Evolutionary conservation across 2,888 invertebrate species (phyloP).

Genomic region (Polia nebulosa): DNA sequence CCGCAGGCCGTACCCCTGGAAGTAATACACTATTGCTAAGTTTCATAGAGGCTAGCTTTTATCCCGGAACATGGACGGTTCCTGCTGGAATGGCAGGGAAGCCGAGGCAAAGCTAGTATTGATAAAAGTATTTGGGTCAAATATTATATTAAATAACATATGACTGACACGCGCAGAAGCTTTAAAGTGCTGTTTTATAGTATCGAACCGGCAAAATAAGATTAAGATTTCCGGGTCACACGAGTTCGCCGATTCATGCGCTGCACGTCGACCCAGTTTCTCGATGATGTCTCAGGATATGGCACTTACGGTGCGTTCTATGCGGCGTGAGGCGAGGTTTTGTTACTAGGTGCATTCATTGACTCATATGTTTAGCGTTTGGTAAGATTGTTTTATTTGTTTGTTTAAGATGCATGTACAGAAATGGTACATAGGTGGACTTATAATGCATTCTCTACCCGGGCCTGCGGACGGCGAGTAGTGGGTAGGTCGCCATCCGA

Average conservation of each 20-base stretch:
- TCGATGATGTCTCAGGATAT: conserved; percentile 43
- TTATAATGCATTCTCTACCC: no score
- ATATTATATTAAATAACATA: not conserved
- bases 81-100: not conserved
- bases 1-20: no score
- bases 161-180: conserved; percentile 11
- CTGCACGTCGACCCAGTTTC: conserved; percentile 62
- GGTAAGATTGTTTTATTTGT: not conserved
- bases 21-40: no score
- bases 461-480: no score
- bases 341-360: conserved; percentile 20
- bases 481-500: no score
- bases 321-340: not conserved
- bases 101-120: not conserved
- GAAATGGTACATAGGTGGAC: no score
- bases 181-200: conserved; percentile 46
- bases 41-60: not conserved
- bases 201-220: conserved; percentile 53
- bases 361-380: not conserved
- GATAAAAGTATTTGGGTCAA: conserved; percentile 1
- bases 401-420: no score
- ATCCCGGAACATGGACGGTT: not conserved
- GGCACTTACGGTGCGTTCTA: conserved; percentile 29
- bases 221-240: conserved; percentile 58
- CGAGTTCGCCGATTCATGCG: conserved; percentile 50